phyloP scores from a whole-genome alignment of 2,888 invertebrate genomes.

The Glyphotaelius pellucidus region DNA sequence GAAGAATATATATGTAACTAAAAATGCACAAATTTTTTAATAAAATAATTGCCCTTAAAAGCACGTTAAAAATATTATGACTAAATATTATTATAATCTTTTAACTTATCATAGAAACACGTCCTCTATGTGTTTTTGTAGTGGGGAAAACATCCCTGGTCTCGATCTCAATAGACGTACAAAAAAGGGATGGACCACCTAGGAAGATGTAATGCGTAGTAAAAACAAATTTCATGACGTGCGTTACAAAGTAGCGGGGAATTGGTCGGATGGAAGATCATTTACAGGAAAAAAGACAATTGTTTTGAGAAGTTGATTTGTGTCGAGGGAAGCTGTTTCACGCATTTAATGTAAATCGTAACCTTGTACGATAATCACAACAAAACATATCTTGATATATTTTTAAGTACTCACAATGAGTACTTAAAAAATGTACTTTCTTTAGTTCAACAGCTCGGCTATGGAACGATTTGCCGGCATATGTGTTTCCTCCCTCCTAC shows the following conservation, averaged over 20 bases:
- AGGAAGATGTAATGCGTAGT: constrained; percentile 45
- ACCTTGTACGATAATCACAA: not conserved
- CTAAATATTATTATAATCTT: too few relatives aligned
- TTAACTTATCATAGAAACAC: not conserved
- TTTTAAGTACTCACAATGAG: too few relatives aligned
- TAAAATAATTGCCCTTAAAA: too few relatives aligned
- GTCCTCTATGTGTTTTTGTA: not conserved
- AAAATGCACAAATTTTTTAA: too few relatives aligned
- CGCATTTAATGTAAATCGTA: not conserved
- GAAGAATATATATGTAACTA: too few relatives aligned
- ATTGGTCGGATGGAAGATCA: constrained; percentile 19
- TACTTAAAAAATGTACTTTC: too few relatives aligned
- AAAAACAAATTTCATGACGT: constrained; percentile 49
- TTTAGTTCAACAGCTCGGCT: too few relatives aligned
- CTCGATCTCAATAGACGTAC: constrained; percentile 40
- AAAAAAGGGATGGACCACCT: constrained; percentile 45
- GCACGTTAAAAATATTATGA: not conserved
- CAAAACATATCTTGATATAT: not conserved
- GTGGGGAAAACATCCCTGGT: constrained; percentile 19
- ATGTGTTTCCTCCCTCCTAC: too few relatives aligned
- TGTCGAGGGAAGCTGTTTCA: not conserved
- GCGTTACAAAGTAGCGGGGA: constrained; percentile 18
- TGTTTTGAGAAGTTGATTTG: constrained; percentile 18
- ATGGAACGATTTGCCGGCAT: too few relatives aligned
- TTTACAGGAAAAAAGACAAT: constrained; percentile 29